Evolutionary conservation across 2,888 invertebrate genomes (phyloP), one percentile per base, ranked within the genome.

Genomic region (Lithophane semibrunnea): DNA sequence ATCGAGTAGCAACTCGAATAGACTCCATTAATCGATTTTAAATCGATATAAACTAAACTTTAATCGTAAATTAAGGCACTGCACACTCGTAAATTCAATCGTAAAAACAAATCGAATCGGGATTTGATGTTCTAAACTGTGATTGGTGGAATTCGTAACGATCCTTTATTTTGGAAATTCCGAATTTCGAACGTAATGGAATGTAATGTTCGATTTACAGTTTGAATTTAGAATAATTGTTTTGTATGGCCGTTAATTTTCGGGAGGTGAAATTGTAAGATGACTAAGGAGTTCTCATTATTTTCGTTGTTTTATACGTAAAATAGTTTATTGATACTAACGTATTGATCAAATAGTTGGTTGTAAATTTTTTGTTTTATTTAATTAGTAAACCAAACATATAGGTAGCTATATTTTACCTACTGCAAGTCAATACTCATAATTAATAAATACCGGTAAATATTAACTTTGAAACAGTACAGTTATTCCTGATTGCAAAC

Each of bases 31-130:
- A 90, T 92, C 91, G 90, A 87, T 88, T 90, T 87, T 83, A 92
- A 92, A 92, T 92, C 90, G 91, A 88, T 90, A 91, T 90, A 90
- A 91, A 91, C 90, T 92, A 89, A 92, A 93, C 87, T 92, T 92
- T 86, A 92, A 90, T 90, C 92, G 92, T 93, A 92, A 92, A 92
- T 93, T 92, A 90, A 90, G 85, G 86, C 75, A 89, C 89, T 90
- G 88, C 90, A 91, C 85, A 89, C 88, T 89, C 91, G 92, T 92
- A 92, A 92, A 92, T 92, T 88, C 79, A 75, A 83, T 87, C 91
- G 92, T 92, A 90, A 92, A 92, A 91, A 88, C 87, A 88, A 89
- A 90, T 89, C 87, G 88, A 85, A 84, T 86, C 69, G 86, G 79
- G 84, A 85, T 85, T 89, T 87, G 84, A 84, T 88, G 79, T 86